Evolutionary conservation across 2,113 vertebrate genomes (phyloP), one percentile per base, ranked within the genome.

Genomic region (Xiphias gladius): DNA sequence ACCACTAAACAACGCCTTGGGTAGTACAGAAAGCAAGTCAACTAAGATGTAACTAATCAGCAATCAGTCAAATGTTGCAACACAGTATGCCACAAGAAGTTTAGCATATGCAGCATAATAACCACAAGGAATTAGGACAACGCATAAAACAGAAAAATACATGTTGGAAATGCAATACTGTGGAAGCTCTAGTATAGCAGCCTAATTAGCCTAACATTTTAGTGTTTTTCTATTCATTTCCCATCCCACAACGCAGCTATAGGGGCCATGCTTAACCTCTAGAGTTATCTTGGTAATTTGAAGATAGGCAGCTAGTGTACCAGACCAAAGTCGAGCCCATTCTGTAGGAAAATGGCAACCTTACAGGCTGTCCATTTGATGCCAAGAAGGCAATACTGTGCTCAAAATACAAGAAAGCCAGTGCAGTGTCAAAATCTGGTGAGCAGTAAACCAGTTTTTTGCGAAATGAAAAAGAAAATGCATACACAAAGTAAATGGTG

Each of bases 31-130:
- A 61, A 71, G 57, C 75, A 52, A 83, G 13, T 28, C 10, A 16
- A 39, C 10, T 2, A 50, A 59, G 59, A 83, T 81, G 54, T 55
- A 41, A 65, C 41, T 4, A 69, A 19, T 67, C 76, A 72, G 70
- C 64, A 68, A 43, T 58, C 59, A 48, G 30, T 66, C 79, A 62
- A 59, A 69, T 64, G 43, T 61, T 86, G n/a, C 28, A 79, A 6
- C 41, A 32, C 13, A 39, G 35, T 32, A 26, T 67, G 41, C 7
- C 28, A 32, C 52, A 67, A 67, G 0, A 75, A 73, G 54, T 64
- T 24, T 46, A 39, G 20, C 28, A 58, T 37, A 55, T 59, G 70
- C 67, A 78, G 39, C 41, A 16, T n/a, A 76, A 65, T 46, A n/a
- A 52, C 46, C 30, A 28, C 7, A 73, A 12, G 12, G 59, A 74